phyloP scores from a whole-genome alignment of 2,797 vertebrate species.

The Anas acuta region DNA sequence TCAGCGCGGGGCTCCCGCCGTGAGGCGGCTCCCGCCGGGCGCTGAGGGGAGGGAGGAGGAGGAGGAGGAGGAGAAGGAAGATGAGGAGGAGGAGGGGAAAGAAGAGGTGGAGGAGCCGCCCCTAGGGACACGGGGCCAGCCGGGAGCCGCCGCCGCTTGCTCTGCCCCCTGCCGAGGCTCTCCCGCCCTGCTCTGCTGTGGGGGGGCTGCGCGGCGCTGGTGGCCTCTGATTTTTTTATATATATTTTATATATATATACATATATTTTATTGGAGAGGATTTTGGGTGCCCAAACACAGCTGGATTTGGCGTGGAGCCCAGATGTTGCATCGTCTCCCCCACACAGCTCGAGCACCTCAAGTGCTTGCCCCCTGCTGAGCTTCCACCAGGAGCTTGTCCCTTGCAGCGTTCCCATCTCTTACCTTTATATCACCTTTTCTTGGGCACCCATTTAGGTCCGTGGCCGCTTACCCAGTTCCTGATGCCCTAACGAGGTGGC shows the following conservation, averaged over 20 bases:
- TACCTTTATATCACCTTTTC: neutral
- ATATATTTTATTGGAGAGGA: no score
- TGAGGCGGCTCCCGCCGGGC: neutral
- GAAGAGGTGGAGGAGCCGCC: neutral
- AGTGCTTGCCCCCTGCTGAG: rapidly evolving
- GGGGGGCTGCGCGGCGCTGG: neutral
- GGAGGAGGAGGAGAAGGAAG: neutral
- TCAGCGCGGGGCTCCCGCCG: neutral
- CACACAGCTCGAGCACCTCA: no score
- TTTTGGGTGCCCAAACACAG: neutral
- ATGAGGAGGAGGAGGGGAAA: neutral
- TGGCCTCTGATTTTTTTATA: no score
- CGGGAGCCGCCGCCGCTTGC: no score
- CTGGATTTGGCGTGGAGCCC: rapidly evolving
- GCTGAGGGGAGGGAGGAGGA: neutral
- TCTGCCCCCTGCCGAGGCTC: no score
- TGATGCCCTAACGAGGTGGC: rapidly evolving
- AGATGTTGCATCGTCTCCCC: rapidly evolving
- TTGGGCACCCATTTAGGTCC: rapidly evolving
- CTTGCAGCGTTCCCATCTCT: neutral
- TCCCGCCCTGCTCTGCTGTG: no score
- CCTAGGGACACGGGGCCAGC: neutral
- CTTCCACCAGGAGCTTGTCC: neutral
- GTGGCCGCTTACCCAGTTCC: neutral
- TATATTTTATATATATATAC: no score